Conservation (phyloP, 2,797 vertebrate genomes). For the Chelmon rostratus region DNA sequence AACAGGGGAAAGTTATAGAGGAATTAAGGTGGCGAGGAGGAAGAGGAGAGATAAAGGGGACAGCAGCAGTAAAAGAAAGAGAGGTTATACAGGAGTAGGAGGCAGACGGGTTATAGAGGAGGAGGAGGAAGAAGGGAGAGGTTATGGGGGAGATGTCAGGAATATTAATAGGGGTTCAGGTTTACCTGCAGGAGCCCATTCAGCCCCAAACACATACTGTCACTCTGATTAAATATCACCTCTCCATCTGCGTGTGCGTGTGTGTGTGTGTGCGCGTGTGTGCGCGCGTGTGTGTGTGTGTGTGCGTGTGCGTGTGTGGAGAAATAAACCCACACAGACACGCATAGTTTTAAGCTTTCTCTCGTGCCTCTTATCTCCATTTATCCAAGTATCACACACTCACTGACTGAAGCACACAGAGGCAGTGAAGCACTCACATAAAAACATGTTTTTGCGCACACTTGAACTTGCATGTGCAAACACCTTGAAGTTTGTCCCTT, state of each 20-base stretch:
- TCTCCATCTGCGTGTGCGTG: constrained; percentile 27
- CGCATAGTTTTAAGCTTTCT: constrained; percentile 37
- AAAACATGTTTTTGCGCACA: constrained; percentile 3
- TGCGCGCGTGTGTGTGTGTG: constrained; percentile 15
- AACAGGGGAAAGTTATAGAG: constrained; percentile 28
- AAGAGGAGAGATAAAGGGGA: constrained; percentile 52
- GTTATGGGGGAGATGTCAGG: constrained; percentile 81
- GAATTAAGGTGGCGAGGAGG: constrained; percentile 38
- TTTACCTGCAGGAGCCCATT: constrained; percentile 85
- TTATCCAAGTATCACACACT: constrained; percentile 22
- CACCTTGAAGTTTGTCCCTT: constrained; percentile 10
- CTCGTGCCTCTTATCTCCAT: constrained; percentile 46
- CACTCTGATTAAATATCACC: constrained; percentile 85
- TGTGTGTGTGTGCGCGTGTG: constrained; percentile 6
- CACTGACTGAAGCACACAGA: constrained; percentile 6
- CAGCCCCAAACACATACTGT: constrained; percentile 82
- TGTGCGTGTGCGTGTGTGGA: constrained; percentile 6
- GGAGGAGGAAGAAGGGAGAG: constrained; percentile 55
- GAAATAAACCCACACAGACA: constrained; percentile 33
- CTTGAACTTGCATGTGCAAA: constrained; percentile 9
- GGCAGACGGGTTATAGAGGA: constrained; percentile 54
- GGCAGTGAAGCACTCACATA: background rate
- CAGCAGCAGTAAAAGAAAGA: constrained; percentile 56
- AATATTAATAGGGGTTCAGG: constrained; percentile 84
- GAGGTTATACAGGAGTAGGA: constrained; percentile 45